Evolutionary conservation across 1,140 invertebrate species (phyloP), one percentile per base, ranked within the genome.

Genomic region (Euschistus heros): DNA sequence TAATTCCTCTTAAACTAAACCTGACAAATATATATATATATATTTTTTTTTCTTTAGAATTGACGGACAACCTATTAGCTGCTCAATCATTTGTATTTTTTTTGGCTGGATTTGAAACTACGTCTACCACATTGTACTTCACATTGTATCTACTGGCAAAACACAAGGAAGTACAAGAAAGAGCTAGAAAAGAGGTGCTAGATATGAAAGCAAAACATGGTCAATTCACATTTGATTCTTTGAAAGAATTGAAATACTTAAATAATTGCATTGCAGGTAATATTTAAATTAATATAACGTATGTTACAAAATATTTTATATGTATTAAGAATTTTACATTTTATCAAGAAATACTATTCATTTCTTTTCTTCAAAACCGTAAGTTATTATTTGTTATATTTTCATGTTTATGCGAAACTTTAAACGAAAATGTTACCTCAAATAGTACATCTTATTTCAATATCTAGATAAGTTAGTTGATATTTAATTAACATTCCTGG

Each of bases 31-130:
- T 37, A 10, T 37, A 13, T 37, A 37, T 37, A 46, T 46, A n/a
- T n/a, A n/a, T n/a, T n/a, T n/a, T n/a, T n/a, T 55, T 8, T 62
- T 68, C 57, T 60, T 64, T 54, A 66, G 68, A 66, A 60, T 42
- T 68, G 2, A 64, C 67, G 0, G 82, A 83, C 44, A 79, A 82
- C 17, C 81, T 87, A 69, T 79, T 91, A 8, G 75, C 84, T 1
- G 80, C 82, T 0, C 84, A 88, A 69, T 80, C 81, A 1, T 74
- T 83, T 1, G 42, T 84, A 10, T 88, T 89, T 70, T 84, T 87
- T 67, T 73, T 80, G 5, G 87, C 80, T 61, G 85, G 84, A 1
- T 87, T 81, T 67, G 84, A 86, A 71, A 85, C 84, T 0, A 78
- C 80, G 0, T 75, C 81, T 0, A 79, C 76, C 0, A 75, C 80